Base-by-base conservation (phyloP, 1,140 invertebrate species). In the Sycophaga agraensis region DNA sequence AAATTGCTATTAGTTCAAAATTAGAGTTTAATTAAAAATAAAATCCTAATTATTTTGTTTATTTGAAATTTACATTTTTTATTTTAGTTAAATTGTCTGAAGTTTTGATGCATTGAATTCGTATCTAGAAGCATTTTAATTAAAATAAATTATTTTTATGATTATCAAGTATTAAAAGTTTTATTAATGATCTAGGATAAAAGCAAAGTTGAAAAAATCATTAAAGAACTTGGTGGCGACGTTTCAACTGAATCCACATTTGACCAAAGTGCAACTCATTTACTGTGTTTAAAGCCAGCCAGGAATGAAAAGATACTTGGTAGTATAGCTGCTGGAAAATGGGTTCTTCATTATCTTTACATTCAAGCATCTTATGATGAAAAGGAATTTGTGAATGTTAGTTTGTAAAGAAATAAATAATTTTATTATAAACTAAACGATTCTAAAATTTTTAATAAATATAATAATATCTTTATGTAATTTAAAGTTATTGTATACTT, bases 291-390 rank as follows among this genome's bases (percentile, higher is more conserved):
- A 19, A 86, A 84, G 61, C 88, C 88, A 0, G 82, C 85, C 14
- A 85, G 91, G 64, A 94, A 91, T 73, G 93, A 96, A 82, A 95
- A 95, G 79, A 85, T 91, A 76, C 80, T 96, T 2, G 87, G 88
- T 2, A 88, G 88, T 66, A 86, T 96, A 35, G 93, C 94, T 0
- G 84, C 89, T 0, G 94, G 94, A 22, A 91, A 92, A 71, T 96
- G 92, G 93, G 83, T 96, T 2, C 73, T 96, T 8, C 89, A 93
- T 71, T 84, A 86, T 2, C 85, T 86, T 0, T 96, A 94, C 71
- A 77, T 96, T 8, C 83, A 87, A 12, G 83, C 87, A 43, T 91
- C 88, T 53, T 73, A 84, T 17, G 71, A 82, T 28, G 82, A 83
- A 14, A 85, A 86, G 0, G 69, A 70, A 53, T 94, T 95, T 69